Evolutionary conservation across 2,888 invertebrate species (phyloP).

Genomic region (Pheosia gnoma): DNA sequence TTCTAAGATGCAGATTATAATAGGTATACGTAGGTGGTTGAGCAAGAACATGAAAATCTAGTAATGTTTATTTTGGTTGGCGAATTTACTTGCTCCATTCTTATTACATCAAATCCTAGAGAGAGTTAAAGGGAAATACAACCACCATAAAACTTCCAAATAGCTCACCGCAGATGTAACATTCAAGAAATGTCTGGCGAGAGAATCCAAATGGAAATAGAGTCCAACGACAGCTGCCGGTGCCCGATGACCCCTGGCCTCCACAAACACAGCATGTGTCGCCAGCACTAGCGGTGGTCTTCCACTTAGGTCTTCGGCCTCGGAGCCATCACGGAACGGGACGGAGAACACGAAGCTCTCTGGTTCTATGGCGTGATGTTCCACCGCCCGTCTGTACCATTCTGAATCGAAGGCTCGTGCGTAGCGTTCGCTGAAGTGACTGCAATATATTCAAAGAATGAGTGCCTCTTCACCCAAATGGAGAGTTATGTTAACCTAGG

Average conservation of each 20-base stretch:
- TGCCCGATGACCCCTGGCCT: conserved; percentile 91
- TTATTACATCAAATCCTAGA: no score
- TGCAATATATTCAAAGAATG: conserved; percentile 55
- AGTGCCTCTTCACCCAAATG: background rate
- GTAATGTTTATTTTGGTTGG: no score
- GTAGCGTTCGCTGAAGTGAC: conserved; percentile 92
- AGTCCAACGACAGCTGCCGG: conserved; percentile 97
- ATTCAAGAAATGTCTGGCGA: conserved; percentile 93
- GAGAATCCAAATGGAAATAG: conserved; percentile 92
- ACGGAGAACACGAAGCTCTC: conserved; percentile 96
- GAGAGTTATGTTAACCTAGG: no score
- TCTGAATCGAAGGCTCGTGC: conserved; percentile 93
- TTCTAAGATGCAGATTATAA: background rate
- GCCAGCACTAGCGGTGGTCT: conserved; percentile 90
- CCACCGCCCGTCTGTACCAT: conserved; percentile 96
- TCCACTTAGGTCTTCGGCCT: conserved; percentile 83
- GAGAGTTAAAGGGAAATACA: no score
- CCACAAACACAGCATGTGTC: conserved; percentile 95
- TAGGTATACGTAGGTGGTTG: background rate
- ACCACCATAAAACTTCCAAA: background rate
- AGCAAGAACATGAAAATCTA: no score
- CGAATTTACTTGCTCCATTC: no score
- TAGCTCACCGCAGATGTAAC: conserved; percentile 91
- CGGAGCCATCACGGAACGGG: conserved; percentile 87
- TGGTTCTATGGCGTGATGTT: conserved; percentile 93